Evolutionary conservation across 2,888 invertebrate genomes (phyloP).

Genomic region (Eupithecia tripunctaria): DNA sequence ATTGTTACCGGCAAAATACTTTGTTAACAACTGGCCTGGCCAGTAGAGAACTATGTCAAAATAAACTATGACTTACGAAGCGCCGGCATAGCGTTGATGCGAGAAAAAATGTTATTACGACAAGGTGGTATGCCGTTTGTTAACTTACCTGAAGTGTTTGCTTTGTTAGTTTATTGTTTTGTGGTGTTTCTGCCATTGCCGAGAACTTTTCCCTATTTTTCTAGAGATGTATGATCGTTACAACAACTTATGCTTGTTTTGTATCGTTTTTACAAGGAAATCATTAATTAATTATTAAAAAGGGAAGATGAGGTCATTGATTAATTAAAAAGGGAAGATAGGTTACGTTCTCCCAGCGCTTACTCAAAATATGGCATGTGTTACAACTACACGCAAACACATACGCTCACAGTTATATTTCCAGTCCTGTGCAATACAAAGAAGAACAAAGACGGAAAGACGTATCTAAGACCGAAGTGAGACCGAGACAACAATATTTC

Average conservation of each 20-base stretch:
- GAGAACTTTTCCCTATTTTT: constrained; percentile 1
- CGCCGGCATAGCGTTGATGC: neutral
- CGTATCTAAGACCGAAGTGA: no score
- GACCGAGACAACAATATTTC: no score
- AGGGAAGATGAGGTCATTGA: no score
- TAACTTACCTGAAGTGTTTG: constrained; percentile 18
- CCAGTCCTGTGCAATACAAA: no score
- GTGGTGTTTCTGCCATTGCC: constrained; percentile 4
- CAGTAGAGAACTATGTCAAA: constrained; percentile 12
- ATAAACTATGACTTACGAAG: constrained; percentile 8
- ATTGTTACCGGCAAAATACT: constrained; percentile 13
- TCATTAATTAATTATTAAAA: no score
- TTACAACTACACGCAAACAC: no score
- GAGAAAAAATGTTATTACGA: constrained; percentile 10
- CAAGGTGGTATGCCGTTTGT: neutral
- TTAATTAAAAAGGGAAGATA: no score
- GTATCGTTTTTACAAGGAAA: neutral
- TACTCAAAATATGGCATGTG: no score
- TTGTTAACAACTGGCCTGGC: constrained; percentile 11
- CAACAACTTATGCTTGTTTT: neutral
- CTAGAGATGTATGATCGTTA: neutral
- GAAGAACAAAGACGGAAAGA: no score
- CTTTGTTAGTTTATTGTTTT: constrained; percentile 9
- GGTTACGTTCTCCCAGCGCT: no score
- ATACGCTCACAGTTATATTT: no score